phyloP scores from a whole-genome alignment of 1,140 invertebrate species.

The Pemphigus obesinymphae region DNA sequence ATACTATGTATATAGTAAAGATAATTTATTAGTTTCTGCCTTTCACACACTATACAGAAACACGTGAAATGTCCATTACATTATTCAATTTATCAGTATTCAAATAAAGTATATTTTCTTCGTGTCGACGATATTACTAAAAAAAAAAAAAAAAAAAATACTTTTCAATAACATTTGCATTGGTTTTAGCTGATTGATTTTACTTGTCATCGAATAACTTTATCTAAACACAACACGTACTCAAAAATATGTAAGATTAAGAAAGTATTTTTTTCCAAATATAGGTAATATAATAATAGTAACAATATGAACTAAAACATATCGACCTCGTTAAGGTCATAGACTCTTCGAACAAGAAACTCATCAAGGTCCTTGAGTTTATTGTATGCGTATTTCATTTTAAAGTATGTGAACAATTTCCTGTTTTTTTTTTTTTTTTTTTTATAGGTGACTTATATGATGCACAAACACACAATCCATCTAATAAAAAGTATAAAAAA shows the following conservation, averaged over 20 bases:
- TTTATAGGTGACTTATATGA: conserved; percentile 2
- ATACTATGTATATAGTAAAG: too few species aligned
- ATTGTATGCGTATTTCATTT: background rate
- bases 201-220: too few species aligned
- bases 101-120: too few species aligned
- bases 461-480: background rate
- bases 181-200: too few species aligned
- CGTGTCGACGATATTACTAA: too few species aligned
- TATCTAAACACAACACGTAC: background rate
- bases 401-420: conserved; percentile 2
- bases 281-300: background rate
- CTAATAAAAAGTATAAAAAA: background rate
- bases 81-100: too few species aligned
- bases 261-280: background rate
- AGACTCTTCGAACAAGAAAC: conserved; percentile 37
- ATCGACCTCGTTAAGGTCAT: conserved; percentile 40
- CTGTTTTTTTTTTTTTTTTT: too few species aligned
- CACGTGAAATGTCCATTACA: too few species aligned
- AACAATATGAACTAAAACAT: conserved; percentile 1
- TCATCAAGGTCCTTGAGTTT: conserved; percentile 38
- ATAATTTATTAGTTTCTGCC: too few species aligned
- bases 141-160: too few species aligned
- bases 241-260: background rate
- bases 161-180: too few species aligned
- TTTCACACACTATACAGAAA: too few species aligned